Conservation (phyloP, 2,797 vertebrate genomes). For the Emydoidea blandingii region DNA sequence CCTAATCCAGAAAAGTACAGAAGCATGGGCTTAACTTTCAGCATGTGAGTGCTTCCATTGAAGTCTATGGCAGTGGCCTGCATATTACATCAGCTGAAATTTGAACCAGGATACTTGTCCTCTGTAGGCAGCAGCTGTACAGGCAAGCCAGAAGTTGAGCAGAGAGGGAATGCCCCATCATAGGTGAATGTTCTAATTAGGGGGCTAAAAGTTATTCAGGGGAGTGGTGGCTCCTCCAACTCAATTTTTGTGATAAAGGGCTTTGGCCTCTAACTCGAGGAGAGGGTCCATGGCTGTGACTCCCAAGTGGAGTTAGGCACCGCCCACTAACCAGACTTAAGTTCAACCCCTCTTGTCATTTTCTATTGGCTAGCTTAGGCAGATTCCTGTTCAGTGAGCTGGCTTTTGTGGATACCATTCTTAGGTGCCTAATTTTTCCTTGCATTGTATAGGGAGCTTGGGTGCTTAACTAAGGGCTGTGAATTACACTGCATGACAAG, state of each 20-base stretch:
- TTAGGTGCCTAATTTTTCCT: neutral
- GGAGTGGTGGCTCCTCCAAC: neutral
- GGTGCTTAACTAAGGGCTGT: neutral
- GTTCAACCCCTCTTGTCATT: neutral
- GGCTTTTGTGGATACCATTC: neutral
- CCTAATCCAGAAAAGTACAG: neutral
- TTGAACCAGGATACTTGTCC: constrained; percentile 44
- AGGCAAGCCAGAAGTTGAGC: neutral
- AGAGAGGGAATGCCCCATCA: neutral
- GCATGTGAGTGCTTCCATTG: constrained; percentile 27
- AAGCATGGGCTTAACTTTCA: neutral
- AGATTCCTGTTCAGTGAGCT: neutral
- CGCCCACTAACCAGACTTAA: neutral
- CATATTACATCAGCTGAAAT: constrained; percentile 14
- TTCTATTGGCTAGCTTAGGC: neutral
- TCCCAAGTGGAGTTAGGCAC: neutral
- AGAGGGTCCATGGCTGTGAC: neutral
- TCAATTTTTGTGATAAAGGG: neutral
- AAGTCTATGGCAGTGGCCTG: constrained; percentile 12
- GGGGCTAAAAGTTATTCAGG: neutral
- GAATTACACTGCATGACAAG: neutral
- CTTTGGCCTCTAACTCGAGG: neutral
- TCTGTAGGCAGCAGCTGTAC: constrained; percentile 4
- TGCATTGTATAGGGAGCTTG: neutral
- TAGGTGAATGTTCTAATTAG: neutral